A percentile compares a stretch with the other conserved stretches of the same genome.
Evolutionary conservation across 1,140 invertebrate genomes (phyloP).

Genomic region (Scaptomyza montana): DNA sequence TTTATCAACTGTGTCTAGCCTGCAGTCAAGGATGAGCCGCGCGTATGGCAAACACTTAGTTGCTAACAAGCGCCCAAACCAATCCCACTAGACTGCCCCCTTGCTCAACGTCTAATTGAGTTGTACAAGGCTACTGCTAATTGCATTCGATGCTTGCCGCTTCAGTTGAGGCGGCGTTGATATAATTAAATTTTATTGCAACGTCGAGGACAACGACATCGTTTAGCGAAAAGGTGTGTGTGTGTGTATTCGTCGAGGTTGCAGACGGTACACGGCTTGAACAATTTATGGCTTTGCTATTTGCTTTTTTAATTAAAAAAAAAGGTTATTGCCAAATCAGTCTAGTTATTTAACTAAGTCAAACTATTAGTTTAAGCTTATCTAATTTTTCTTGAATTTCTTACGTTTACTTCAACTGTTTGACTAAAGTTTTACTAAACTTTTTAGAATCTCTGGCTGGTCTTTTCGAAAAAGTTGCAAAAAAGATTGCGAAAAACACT

Average conservation of each 20-base stretch:
- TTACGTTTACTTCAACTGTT: too few relatives aligned
- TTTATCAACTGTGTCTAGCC: slow-evolving; percentile 2
- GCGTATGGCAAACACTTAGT: slow-evolving; percentile 59
- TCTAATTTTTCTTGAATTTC: too few relatives aligned
- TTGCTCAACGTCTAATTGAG: slow-evolving; percentile 71
- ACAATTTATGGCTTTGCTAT: slow-evolving; percentile 20
- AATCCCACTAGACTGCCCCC: background rate
- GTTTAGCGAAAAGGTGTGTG: slow-evolving; percentile 42
- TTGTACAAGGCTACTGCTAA: slow-evolving; percentile 81
- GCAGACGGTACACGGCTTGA: background rate
- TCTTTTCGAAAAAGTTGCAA: too few relatives aligned
- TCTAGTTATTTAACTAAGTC: background rate
- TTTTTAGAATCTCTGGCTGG: too few relatives aligned
- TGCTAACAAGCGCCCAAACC: slow-evolving; percentile 1
- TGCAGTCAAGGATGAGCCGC: slow-evolving; percentile 42
- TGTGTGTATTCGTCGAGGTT: slow-evolving; percentile 15
- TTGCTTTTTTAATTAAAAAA: slow-evolving; percentile 49
- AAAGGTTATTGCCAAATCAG: slow-evolving; percentile 2
- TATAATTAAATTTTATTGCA: slow-evolving; percentile 76
- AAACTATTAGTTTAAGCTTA: background rate
- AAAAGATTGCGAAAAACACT: too few relatives aligned
- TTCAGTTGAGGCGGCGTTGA: slow-evolving; percentile 65
- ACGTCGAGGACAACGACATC: slow-evolving; percentile 29
- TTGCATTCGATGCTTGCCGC: slow-evolving; percentile 83
- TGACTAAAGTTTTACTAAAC: too few relatives aligned